Conservation (phyloP, 2,888 invertebrate species). For the Thalpophila matura region DNA sequence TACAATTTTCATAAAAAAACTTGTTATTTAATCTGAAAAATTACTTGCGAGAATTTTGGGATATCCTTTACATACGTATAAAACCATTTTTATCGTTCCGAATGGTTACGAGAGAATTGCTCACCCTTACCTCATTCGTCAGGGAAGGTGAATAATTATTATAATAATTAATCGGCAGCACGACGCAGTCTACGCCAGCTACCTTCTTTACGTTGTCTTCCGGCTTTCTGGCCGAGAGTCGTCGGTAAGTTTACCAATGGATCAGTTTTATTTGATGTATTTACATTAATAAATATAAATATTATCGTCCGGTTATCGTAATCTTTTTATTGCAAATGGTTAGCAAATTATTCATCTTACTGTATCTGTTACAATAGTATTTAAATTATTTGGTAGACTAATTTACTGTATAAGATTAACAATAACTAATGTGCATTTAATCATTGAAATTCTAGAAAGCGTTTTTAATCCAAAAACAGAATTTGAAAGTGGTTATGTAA, state of each 20-base stretch:
- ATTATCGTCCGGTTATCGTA: constrained; percentile 1
- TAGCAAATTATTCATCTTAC: background rate
- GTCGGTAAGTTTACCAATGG: constrained; percentile 1
- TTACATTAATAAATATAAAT: constrained; percentile 5
- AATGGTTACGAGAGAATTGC: too few relatives aligned
- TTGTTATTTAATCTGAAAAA: too few relatives aligned
- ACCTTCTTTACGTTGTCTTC: too few relatives aligned
- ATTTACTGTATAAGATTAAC: constrained; percentile 1
- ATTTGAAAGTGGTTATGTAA: constrained; percentile 17
- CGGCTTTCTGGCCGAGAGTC: background rate
- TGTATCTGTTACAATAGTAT: constrained; percentile 3
- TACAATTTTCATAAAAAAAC: too few relatives aligned
- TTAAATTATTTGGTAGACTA: background rate
- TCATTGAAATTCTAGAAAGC: constrained; percentile 22
- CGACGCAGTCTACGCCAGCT: background rate
- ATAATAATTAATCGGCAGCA: background rate
- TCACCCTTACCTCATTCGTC: too few relatives aligned
- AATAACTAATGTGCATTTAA: constrained; percentile 5
- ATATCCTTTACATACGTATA: too few relatives aligned
- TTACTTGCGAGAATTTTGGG: too few relatives aligned
- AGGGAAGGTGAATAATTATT: too few relatives aligned
- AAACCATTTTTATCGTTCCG: too few relatives aligned
- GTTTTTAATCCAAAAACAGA: constrained; percentile 3
- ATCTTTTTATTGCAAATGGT: constrained; percentile 3
- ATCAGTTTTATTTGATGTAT: background rate